These are phyloP conservation scores for Diarsia dahlii DNA, from an alignment of 2,888 invertebrate genomes.

Conservation along the genomic window DNA sequence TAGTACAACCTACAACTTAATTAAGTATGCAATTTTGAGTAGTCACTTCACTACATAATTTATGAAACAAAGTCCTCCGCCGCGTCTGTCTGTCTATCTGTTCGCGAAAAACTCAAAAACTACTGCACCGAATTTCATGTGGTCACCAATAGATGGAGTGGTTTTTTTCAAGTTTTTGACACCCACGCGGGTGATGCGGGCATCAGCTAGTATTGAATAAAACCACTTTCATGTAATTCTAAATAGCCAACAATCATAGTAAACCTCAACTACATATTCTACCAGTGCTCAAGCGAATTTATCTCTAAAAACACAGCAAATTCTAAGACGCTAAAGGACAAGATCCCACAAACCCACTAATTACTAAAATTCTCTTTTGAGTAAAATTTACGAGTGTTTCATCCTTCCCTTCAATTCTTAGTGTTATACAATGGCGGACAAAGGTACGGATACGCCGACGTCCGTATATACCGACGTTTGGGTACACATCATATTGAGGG, in stretches of 20 bases:
- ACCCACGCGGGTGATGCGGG: too few species aligned
- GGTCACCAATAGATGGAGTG: too few species aligned
- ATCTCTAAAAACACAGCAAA: neutral
- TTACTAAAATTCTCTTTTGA: slow-evolving; percentile 47
- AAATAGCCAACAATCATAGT: neutral
- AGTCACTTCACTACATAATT: too few species aligned
- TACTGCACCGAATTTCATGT: too few species aligned
- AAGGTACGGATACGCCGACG: slow-evolving; percentile 64
- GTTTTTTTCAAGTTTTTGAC: too few species aligned
- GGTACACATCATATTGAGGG: slow-evolving; percentile 66
- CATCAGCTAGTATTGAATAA: too few species aligned
- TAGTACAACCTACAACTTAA: too few species aligned
- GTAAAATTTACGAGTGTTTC: slow-evolving; percentile 63
- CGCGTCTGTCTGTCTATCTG: too few species aligned
- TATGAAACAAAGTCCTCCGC: too few species aligned
- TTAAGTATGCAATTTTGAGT: too few species aligned
- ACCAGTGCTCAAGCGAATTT: neutral
- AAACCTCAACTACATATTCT: neutral
- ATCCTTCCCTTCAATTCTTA: slow-evolving; percentile 56
- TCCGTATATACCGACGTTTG: slow-evolving; percentile 57
- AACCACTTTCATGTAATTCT: too few species aligned
- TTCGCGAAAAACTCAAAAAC: too few species aligned
- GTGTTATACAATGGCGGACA: slow-evolving; percentile 54
- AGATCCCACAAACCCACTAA: slow-evolving; percentile 32
- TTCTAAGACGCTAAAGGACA: slow-evolving; percentile 2